Percentiles rank a stretch among this genome's conserved stretches.
Evolutionary conservation across 2,797 vertebrate genomes (phyloP).

Genomic region (Malacoraja senta): DNA sequence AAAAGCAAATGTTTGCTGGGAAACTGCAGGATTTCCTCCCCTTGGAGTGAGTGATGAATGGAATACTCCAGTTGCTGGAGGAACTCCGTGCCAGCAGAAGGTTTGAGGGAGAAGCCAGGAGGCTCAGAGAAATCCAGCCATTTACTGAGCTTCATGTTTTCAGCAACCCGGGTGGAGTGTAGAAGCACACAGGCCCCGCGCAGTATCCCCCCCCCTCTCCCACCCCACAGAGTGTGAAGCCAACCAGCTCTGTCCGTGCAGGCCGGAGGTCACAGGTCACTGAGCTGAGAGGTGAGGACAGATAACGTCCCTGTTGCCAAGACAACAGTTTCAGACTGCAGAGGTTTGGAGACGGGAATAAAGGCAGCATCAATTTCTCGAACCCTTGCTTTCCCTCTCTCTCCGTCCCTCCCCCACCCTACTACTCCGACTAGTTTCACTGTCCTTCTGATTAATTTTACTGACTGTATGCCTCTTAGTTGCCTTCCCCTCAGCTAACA

Average conservation of each 20-base stretch:
- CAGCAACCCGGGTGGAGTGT: background rate
- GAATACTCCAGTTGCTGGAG: background rate
- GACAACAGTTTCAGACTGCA: background rate
- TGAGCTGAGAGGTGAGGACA: background rate
- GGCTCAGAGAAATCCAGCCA: background rate
- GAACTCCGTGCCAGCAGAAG: background rate
- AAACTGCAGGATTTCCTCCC: background rate
- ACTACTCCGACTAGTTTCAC: too few species aligned
- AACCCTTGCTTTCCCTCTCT: too few species aligned
- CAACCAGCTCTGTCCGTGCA: background rate
- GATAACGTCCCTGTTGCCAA: slow-evolving; percentile 6
- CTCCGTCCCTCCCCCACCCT: too few species aligned
- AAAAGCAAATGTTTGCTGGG: background rate
- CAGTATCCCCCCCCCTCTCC: background rate
- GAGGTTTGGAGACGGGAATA: background rate
- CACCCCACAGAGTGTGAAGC: background rate
- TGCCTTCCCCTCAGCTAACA: too few species aligned
- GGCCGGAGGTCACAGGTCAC: background rate
- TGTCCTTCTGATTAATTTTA: too few species aligned
- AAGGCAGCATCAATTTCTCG: background rate
- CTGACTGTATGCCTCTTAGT: too few species aligned
- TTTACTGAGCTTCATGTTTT: slow-evolving; percentile 4
- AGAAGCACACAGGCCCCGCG: background rate
- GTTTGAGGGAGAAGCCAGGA: background rate
- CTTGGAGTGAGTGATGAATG: background rate